These are phyloP conservation scores for Apostichopus japonicus DNA, from an alignment of 35 echinoderm and acorn worm genomes.

Conservation along the genomic window DNA sequence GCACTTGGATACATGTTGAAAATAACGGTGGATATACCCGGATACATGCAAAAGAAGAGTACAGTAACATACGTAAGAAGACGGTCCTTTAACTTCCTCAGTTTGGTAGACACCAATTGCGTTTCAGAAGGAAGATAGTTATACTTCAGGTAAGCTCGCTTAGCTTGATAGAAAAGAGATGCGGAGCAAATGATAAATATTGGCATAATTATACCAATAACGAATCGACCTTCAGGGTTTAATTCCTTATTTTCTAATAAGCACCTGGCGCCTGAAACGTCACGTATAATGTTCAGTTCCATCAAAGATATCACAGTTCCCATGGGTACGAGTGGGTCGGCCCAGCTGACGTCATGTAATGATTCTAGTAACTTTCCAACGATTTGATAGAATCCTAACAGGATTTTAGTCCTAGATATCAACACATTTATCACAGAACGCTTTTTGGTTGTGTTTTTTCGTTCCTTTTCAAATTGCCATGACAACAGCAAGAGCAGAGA, in stretches of 20 bases:
- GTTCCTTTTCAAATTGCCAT: constrained; percentile 22
- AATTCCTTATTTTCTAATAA: background rate
- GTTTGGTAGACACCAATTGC: background rate
- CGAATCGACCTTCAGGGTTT: background rate
- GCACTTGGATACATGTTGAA: constrained; percentile 38
- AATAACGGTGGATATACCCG: constrained; percentile 25
- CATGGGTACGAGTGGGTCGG: background rate
- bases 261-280: background rate
- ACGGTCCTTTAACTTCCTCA: background rate
- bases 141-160: background rate
- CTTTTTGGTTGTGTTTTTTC: background rate
- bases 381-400: constrained; percentile 37
- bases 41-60: constrained; percentile 8
- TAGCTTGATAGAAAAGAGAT: background rate
- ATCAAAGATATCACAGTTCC: constrained; percentile 28
- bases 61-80: background rate
- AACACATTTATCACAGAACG: background rate
- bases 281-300: constrained; percentile 30
- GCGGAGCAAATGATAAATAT: background rate
- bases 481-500: background rate
- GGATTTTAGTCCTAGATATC: constrained; percentile 34
- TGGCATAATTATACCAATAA: constrained; percentile 23
- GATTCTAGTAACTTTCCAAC: constrained; percentile 28
- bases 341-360: background rate
- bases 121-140: background rate